Base-by-base conservation (phyloP, 2,113 vertebrate species). In the Neotragus moschatus region DNA sequence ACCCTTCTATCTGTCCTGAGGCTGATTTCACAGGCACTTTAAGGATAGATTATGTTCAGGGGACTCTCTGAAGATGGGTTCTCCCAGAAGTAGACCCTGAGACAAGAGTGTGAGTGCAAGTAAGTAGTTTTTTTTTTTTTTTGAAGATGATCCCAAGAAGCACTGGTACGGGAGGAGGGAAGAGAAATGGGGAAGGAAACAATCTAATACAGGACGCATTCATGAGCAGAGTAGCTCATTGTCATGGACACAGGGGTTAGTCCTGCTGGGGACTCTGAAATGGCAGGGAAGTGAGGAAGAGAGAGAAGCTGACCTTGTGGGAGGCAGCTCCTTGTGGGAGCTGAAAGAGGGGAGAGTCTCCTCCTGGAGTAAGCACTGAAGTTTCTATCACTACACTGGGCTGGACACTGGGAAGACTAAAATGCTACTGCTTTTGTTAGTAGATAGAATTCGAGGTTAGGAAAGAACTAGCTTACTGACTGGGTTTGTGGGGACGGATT, bases 1-100 rank as follows among this genome's bases (percentile, higher is more conserved):
- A 33, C 6, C 28, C 3, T 19, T 6, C 0, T 36, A 3, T 17
- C 16, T 36, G 45, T 9, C 2, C 14, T 14, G 9, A 80, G 58
- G 39, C 81, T 33, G 45, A 36, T 25, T 19, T n/a, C 5, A 43
- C 39, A 51, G n/a, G 28, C 26, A 6, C 26, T 16, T 3, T 13
- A 81, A 49, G n/a, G 39, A 36, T 7, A 5, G 45, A 25, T 3
- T 4, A 55, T 8, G 8, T 43, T n/a, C 53, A 53, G 15, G 25
- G 23, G 45, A 5, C 2, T 11, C 1, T 3, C 43, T 25, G 19
- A 25, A 23, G 9, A 10, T 84, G n/a, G 5, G 1, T 84, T 92
- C 26, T 90, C 39, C 30, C 53, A 33, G 39, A 87, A 93, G 84
- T 6, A 33, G 6, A 45, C 4, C 6, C 43, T 26, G 11, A 82